These are phyloP conservation scores for Trachythela sp. DNA, from an alignment of 64 coral and sea anemone genomes.

Conservation along the genomic window DNA sequence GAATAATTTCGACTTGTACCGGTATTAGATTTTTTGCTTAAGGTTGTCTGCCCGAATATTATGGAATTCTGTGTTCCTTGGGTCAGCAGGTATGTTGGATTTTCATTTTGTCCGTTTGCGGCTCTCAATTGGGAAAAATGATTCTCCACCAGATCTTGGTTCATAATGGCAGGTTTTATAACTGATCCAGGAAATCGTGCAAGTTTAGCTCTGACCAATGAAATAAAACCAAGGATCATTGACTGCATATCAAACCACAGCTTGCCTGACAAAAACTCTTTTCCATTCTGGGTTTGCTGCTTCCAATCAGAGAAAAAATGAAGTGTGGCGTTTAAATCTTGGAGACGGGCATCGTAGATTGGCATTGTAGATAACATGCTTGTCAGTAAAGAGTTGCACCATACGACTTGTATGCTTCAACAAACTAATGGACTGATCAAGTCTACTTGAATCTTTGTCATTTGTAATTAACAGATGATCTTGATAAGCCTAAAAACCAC, in stretches of 20 bases:
- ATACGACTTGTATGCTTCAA: background rate
- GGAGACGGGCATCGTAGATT: background rate
- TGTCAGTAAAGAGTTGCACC: background rate
- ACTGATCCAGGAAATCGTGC: background rate
- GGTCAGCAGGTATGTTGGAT: too few species aligned
- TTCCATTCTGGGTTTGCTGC: background rate
- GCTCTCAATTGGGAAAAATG: too few species aligned
- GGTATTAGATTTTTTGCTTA: too few species aligned
- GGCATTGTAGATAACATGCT: background rate
- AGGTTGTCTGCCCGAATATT: too few species aligned
- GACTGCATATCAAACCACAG: constrained; percentile 31
- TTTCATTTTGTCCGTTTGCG: too few species aligned
- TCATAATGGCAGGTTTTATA: constrained; percentile 9
- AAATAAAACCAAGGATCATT: background rate
- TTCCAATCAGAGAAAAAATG: constrained; percentile 16
- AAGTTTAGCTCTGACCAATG: background rate
- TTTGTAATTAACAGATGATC: background rate
- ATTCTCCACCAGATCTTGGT: constrained; percentile 13
- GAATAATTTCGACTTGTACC: too few species aligned
- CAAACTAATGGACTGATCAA: background rate
- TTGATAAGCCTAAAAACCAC: background rate
- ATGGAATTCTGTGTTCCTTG: too few species aligned
- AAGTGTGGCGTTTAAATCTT: background rate
- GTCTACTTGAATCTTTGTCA: background rate
- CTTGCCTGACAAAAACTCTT: constrained; percentile 24